Evolutionary conservation across 2,888 invertebrate species (phyloP).

Genomic region (Caenorhabditis drosophilae): DNA sequence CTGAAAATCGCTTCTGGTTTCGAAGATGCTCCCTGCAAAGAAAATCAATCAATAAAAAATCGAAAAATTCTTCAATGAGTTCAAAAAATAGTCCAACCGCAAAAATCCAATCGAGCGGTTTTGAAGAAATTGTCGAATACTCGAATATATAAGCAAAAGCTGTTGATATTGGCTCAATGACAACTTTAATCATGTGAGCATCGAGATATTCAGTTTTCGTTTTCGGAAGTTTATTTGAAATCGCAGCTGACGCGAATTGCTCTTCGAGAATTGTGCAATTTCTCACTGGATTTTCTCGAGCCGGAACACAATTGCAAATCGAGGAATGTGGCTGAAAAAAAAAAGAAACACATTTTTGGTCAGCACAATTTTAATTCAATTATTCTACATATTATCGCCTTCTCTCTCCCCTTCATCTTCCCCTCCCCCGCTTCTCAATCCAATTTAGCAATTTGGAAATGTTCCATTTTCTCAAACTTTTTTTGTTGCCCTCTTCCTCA

Average conservation of each 20-base stretch:
- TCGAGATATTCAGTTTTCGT: conserved; percentile 50
- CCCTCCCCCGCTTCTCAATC: no score
- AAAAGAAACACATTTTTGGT: not conserved
- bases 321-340: not conserved
- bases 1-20: conserved; percentile 60
- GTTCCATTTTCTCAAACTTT: no score
- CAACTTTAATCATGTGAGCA: conserved; percentile 55
- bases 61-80: not conserved
- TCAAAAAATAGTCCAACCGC: conserved; percentile 46
- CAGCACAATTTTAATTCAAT: not conserved
- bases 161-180: conserved; percentile 45
- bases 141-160: conserved; percentile 68
- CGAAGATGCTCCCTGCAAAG: conserved; percentile 59
- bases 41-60: not conserved
- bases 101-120: conserved; percentile 62
- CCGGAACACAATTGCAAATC: not conserved
- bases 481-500: no score
- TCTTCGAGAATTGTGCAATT: not conserved
- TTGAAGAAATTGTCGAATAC: conserved; percentile 57
- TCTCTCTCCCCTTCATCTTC: not conserved
- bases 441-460: no score
- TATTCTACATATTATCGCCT: not conserved
- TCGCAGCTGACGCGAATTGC: conserved; percentile 32
- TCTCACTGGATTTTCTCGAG: not conserved
- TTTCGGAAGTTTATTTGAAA: conserved; percentile 39